Conservation (phyloP, 2,113 vertebrate species). For the Puffinus mauretanicus region DNA sequence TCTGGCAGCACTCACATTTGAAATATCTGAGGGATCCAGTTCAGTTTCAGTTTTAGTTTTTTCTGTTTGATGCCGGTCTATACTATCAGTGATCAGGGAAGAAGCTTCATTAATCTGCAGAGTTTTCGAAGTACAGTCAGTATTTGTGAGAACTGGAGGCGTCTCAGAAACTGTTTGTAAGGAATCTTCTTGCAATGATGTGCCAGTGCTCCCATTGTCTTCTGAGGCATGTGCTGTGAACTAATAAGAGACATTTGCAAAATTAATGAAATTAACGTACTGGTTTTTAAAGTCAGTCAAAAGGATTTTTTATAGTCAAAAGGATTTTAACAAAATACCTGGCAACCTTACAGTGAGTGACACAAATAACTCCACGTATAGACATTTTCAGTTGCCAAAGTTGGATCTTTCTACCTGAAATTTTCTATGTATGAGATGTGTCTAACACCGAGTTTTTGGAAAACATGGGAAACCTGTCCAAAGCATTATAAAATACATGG, state of each 20-base stretch:
- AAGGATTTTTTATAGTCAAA: not conserved
- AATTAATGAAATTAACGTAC: not conserved
- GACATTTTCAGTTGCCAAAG: not conserved
- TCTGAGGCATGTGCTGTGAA: slow-evolving; percentile 74
- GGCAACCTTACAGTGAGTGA: not conserved
- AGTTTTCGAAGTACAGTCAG: slow-evolving; percentile 47
- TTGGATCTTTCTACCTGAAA: not conserved
- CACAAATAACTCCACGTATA: not conserved
- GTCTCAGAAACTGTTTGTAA: slow-evolving; percentile 45
- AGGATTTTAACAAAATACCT: not conserved
- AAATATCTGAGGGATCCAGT: slow-evolving; percentile 94
- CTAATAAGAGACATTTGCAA: slow-evolving; percentile 75
- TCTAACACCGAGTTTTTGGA: not conserved
- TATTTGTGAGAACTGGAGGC: slow-evolving; percentile 56
- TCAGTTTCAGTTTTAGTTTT: slow-evolving; percentile 82
- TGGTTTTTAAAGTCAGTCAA: not conserved
- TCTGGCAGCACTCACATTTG: slow-evolving; percentile 97
- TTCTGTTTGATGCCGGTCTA: slow-evolving; percentile 70
- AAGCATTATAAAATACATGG: not conserved
- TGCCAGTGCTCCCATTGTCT: slow-evolving; percentile 70
- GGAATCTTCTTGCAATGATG: slow-evolving; percentile 64
- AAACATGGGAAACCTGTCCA: not conserved
- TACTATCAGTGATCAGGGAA: not conserved
- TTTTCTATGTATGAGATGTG: not conserved
- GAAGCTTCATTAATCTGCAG: slow-evolving; percentile 69